Evolutionary conservation across 2,797 vertebrate genomes (phyloP).

Genomic region (Moxostoma hubbsi): DNA sequence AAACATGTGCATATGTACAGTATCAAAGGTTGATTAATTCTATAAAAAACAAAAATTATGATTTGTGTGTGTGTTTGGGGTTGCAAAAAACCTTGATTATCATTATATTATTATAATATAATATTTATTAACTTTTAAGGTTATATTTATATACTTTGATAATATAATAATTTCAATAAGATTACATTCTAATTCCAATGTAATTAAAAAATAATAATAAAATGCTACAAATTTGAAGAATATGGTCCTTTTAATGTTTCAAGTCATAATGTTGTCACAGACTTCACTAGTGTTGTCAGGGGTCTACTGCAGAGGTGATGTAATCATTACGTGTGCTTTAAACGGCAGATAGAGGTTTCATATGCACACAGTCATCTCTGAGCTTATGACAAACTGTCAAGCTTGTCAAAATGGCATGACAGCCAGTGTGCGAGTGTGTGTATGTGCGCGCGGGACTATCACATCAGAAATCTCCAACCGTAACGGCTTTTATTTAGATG

Average conservation of each 20-base stretch:
- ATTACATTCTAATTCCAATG: too few relatives aligned
- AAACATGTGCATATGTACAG: too few relatives aligned
- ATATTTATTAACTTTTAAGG: too few relatives aligned
- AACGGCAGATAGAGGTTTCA: background rate
- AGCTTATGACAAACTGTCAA: conserved; percentile 40
- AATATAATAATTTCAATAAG: too few relatives aligned
- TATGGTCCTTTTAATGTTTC: background rate
- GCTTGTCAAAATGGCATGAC: conserved; percentile 47
- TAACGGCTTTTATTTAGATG: conserved; percentile 76
- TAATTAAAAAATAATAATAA: too few relatives aligned
- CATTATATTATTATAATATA: too few relatives aligned
- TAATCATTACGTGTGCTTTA: conserved; percentile 2
- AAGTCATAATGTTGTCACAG: background rate
- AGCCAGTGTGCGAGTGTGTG: conserved; percentile 27
- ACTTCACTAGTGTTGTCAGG: background rate
- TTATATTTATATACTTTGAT: too few relatives aligned
- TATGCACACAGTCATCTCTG: conserved; percentile 34
- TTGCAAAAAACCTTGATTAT: too few relatives aligned
- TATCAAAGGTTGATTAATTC: too few relatives aligned
- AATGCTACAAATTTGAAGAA: background rate
- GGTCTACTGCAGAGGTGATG: background rate
- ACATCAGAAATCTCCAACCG: conserved; percentile 73
- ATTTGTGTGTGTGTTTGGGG: too few relatives aligned
- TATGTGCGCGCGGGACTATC: conserved; percentile 59
- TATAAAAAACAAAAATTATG: too few relatives aligned